A percentile compares a stretch with the other conserved stretches of the same genome.
phyloP scores from a whole-genome alignment of 1,140 invertebrate genomes.

The Drosophila leontia region DNA sequence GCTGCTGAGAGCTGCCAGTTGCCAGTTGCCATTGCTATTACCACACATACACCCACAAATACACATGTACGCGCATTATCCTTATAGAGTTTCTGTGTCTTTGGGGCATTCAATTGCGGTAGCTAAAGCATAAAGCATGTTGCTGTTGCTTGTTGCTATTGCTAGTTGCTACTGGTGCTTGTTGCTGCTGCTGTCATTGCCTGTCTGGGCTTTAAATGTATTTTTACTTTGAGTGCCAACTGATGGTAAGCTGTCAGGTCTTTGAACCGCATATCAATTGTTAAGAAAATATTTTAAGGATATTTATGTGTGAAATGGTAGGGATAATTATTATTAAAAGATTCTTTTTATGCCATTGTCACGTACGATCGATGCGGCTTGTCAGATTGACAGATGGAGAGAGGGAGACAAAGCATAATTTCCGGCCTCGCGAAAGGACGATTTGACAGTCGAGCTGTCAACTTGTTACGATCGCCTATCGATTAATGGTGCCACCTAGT shows the following conservation, averaged over 20 bases:
- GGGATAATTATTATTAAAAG: neutral
- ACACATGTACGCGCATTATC: slow-evolving; percentile 30
- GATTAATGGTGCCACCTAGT: neutral
- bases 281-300: neutral
- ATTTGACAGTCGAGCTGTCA: neutral
- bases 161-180: slow-evolving; percentile 15
- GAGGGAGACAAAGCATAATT: no score
- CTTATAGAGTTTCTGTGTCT: slow-evolving; percentile 54
- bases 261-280: neutral
- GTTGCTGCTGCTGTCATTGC: slow-evolving; percentile 25
- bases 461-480: neutral
- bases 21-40: slow-evolving; percentile 49
- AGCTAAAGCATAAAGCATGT: slow-evolving; percentile 23
- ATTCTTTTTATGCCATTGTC: neutral
- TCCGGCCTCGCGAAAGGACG: no score
- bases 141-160: slow-evolving; percentile 27
- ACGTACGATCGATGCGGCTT: neutral
- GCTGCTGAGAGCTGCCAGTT: slow-evolving; percentile 37
- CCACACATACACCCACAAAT: slow-evolving; percentile 11
- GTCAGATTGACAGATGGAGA: neutral
- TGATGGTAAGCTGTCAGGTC: neutral
- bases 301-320: no score
- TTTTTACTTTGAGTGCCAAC: neutral
- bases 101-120: slow-evolving; percentile 47
- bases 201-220: slow-evolving; percentile 6